These are phyloP conservation scores for Ischnus inquisitorius DNA, from an alignment of 2,888 invertebrate species.

Conservation along the genomic window DNA sequence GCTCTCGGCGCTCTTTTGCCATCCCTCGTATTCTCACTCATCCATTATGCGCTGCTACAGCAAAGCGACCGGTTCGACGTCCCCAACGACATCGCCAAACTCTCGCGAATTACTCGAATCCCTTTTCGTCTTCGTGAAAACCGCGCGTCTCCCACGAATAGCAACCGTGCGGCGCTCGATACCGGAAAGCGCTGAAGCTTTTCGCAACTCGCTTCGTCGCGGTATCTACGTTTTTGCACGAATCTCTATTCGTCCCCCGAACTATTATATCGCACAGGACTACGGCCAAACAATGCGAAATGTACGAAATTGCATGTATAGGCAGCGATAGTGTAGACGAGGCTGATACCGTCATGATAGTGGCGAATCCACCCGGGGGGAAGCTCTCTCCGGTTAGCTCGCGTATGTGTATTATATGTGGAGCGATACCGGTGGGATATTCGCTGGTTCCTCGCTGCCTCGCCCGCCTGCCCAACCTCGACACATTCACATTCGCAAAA, in stretches of 20 bases:
- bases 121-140: too few species aligned
- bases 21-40: slow-evolving; percentile 48
- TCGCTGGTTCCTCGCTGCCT: background rate
- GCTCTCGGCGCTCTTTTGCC: slow-evolving; percentile 54
- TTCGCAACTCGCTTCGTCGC: slow-evolving; percentile 63
- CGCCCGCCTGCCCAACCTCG: slow-evolving; percentile 39
- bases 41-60: slow-evolving; percentile 51
- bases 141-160: too few species aligned
- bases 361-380: slow-evolving; percentile 48
- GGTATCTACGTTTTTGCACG: background rate
- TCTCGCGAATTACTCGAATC: slow-evolving; percentile 8
- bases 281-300: slow-evolving; percentile 33
- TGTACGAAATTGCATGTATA: slow-evolving; percentile 29
- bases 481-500: slow-evolving; percentile 19
- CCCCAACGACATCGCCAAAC: slow-evolving; percentile 34
- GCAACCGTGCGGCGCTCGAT: slow-evolving; percentile 1
- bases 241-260: slow-evolving; percentile 29
- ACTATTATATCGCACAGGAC: slow-evolving; percentile 56
- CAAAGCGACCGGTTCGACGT: slow-evolving; percentile 41
- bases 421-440: slow-evolving; percentile 3
- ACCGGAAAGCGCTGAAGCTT: slow-evolving; percentile 64
- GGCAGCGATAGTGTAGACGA: background rate
- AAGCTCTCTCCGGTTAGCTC: slow-evolving; percentile 11
- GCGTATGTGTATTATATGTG: slow-evolving; percentile 10
- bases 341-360: slow-evolving; percentile 56